These are phyloP conservation scores for Phyllostomus discolor DNA, from an alignment of 2,113 vertebrate species.

Conservation along the genomic window DNA sequence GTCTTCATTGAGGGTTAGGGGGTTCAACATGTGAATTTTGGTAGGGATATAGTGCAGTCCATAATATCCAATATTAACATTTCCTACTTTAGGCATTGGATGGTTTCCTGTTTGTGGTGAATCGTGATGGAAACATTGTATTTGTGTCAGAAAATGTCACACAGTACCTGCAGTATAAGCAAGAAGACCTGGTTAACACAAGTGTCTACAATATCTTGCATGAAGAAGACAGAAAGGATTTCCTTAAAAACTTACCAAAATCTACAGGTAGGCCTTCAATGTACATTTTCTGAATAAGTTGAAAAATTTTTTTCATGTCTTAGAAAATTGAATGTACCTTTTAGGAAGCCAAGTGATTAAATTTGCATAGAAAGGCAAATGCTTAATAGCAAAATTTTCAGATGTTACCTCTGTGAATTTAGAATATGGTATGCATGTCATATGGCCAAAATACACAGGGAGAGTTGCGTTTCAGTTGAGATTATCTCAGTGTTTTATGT, in stretches of 20 bases:
- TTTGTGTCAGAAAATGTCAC: conserved; percentile 99
- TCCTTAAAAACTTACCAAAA: conserved; percentile 97
- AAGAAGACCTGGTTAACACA: conserved; percentile 97
- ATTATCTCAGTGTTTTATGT: background rate
- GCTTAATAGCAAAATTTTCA: background rate
- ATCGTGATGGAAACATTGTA: conserved; percentile 96
- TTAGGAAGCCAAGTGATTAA: background rate
- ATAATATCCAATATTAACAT: background rate
- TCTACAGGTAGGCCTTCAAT: conserved; percentile 83
- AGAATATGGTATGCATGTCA: conserved; percentile 1
- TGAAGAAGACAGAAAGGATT: conserved; percentile 94
- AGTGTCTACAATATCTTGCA: conserved; percentile 97
- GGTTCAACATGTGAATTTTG: background rate
- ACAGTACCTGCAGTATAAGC: conserved; percentile 97
- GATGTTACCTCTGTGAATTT: background rate
- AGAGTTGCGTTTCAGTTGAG: background rate
- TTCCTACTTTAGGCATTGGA: conserved; percentile 89
- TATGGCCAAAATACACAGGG: background rate
- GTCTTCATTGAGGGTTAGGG: background rate
- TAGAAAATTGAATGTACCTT: background rate
- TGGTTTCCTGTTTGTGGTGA: conserved; percentile 98
- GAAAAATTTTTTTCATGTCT: background rate
- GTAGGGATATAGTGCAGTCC: background rate
- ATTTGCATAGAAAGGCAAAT: background rate
- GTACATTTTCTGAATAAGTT: background rate